These are phyloP conservation scores for Chrysolina haemoptera DNA, from an alignment of 2,888 invertebrate genomes.

Conservation along the genomic window DNA sequence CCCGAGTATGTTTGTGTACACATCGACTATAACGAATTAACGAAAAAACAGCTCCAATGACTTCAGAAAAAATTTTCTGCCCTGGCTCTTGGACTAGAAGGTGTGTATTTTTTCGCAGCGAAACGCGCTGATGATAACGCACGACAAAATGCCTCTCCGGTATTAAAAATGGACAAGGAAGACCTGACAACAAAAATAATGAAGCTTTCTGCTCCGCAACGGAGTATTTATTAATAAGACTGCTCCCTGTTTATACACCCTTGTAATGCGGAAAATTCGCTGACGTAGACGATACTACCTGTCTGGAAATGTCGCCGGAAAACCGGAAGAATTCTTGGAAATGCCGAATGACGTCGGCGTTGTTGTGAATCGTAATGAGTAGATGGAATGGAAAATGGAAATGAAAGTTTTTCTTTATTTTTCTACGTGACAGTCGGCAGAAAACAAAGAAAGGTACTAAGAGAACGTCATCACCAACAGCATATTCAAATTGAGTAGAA, in stretches of 20 bases:
- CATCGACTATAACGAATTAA: too few relatives aligned
- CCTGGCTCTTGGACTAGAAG: too few relatives aligned
- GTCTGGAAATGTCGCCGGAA: conserved; percentile 19
- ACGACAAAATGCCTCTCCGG: not conserved
- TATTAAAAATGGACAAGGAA: conserved; percentile 15
- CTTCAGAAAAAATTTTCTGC: too few relatives aligned
- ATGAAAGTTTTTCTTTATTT: not conserved
- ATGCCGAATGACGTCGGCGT: not conserved
- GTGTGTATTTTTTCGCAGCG: conserved; percentile 8
- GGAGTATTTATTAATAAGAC: conserved; percentile 18
- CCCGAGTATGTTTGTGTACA: too few relatives aligned
- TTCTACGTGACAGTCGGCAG: not conserved
- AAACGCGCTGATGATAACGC: not conserved
- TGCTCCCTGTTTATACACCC: conserved; percentile 10
- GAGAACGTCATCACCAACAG: too few relatives aligned
- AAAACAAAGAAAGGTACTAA: too few relatives aligned
- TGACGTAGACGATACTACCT: conserved; percentile 11
- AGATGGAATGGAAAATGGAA: not conserved
- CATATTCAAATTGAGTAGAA: too few relatives aligned
- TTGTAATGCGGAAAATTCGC: conserved; percentile 8
- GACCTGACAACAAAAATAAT: conserved; percentile 16
- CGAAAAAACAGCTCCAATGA: too few relatives aligned
- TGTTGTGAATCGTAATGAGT: conserved; percentile 1
- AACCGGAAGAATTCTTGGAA: conserved; percentile 12
- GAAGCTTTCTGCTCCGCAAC: conserved; percentile 1